These are phyloP conservation scores for Spisula solida DNA, from an alignment of 2,888 invertebrate genomes.

Conservation along the genomic window DNA sequence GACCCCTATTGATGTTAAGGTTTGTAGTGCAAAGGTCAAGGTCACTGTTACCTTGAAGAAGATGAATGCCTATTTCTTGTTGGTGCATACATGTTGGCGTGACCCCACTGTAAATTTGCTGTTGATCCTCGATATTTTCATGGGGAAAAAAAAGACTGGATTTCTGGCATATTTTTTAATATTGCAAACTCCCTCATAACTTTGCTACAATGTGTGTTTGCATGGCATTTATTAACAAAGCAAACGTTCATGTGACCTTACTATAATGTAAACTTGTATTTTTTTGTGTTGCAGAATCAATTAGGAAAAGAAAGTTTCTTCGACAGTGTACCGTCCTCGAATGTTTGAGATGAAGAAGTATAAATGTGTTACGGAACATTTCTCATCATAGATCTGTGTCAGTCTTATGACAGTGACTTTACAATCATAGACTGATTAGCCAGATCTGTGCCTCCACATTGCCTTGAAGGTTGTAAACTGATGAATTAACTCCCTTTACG, in stretches of 20 bases:
- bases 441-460: conserved; percentile 18
- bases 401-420: not conserved
- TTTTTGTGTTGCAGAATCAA: conserved; percentile 80
- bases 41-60: too few relatives aligned
- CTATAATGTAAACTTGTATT: conserved; percentile 3
- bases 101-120: too few relatives aligned
- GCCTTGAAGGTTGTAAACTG: conserved; percentile 15
- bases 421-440: not conserved
- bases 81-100: too few relatives aligned
- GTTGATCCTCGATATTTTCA: too few relatives aligned
- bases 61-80: too few relatives aligned
- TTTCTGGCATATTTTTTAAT: too few relatives aligned
- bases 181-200: not conserved
- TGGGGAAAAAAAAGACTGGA: too few relatives aligned
- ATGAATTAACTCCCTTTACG: not conserved
- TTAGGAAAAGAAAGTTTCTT: conserved; percentile 84
- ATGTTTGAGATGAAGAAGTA: conserved; percentile 78
- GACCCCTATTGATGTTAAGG: too few relatives aligned
- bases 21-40: too few relatives aligned
- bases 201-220: conserved; percentile 1
- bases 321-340: conserved; percentile 84
- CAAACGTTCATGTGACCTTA: not conserved
- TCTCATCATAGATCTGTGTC: conserved; percentile 2
- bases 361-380: not conserved
- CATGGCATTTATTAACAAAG: not conserved